Conservation (phyloP, 2,797 vertebrate species). For the Crenichthys baileyi region DNA sequence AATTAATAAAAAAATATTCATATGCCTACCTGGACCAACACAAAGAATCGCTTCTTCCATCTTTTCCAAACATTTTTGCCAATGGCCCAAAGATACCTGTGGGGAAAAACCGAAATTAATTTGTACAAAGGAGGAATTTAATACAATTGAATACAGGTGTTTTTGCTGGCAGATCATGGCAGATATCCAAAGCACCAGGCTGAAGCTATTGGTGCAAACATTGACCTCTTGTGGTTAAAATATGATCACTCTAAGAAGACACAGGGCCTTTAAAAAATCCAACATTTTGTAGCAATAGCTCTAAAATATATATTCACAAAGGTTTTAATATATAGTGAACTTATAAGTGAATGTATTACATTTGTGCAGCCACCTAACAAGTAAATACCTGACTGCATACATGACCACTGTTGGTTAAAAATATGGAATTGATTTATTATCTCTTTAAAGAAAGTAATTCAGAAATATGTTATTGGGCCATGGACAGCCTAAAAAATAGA, state of each 20-base stretch:
- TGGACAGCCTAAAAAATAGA: not conserved
- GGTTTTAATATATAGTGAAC: not conserved
- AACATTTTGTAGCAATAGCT: not conserved
- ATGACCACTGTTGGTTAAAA: no score
- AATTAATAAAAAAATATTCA: not conserved
- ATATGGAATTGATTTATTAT: not conserved
- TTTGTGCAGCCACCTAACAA: not conserved
- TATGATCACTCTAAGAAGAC: constrained; percentile 29
- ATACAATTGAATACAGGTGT: not conserved
- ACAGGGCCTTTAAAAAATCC: not conserved
- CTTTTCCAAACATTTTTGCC: constrained; percentile 99
- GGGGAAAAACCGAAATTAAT: constrained; percentile 4
- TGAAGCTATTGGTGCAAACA: constrained; percentile 5
- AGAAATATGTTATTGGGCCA: not conserved
- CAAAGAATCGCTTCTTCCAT: constrained; percentile 99
- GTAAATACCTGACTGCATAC: no score
- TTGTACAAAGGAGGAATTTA: not conserved
- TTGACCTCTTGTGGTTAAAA: constrained; percentile 70
- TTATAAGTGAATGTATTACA: not conserved
- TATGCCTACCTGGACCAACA: constrained; percentile 93
- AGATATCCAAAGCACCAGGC: not conserved
- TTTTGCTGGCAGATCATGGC: not conserved
- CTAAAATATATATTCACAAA: not conserved
- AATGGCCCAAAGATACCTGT: constrained; percentile 95
- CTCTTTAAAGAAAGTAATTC: not conserved